Conservation (phyloP, 2,113 vertebrate species). For the Oreotragus oreotragus region DNA sequence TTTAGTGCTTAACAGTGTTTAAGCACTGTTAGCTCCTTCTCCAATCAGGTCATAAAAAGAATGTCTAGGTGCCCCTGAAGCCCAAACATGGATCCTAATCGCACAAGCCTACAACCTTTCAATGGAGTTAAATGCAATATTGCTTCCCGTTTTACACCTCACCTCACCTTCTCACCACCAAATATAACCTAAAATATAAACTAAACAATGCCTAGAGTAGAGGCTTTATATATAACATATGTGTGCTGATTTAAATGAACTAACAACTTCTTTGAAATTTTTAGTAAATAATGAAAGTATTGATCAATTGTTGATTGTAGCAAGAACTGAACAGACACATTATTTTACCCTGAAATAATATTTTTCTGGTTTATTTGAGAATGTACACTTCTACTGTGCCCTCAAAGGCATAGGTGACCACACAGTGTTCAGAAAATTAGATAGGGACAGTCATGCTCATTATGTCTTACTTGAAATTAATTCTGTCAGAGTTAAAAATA, state of each 20-base stretch:
- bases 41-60: neutral
- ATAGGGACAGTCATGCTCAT: neutral
- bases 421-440: conserved; percentile 13
- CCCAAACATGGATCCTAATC: neutral
- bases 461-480: conserved; percentile 41
- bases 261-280: neutral
- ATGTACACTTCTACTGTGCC: neutral
- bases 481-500: conserved; percentile 57
- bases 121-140: neutral
- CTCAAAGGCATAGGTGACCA: neutral
- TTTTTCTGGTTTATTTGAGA: neutral
- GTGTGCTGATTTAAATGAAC: neutral
- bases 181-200: neutral
- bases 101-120: neutral
- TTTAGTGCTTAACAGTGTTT: neutral
- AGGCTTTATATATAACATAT: neutral
- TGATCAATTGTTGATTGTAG: neutral
- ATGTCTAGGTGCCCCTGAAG: neutral
- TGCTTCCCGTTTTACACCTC: neutral
- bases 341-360: neutral
- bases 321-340: neutral
- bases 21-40: neutral
- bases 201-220: neutral
- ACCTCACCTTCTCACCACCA: neutral
- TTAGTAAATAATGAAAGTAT: conserved; percentile 18